Percentiles rank a stretch among this genome's conserved stretches.
Conservation (phyloP, 2,113 vertebrate genomes). For the Anhinga rufa region DNA sequence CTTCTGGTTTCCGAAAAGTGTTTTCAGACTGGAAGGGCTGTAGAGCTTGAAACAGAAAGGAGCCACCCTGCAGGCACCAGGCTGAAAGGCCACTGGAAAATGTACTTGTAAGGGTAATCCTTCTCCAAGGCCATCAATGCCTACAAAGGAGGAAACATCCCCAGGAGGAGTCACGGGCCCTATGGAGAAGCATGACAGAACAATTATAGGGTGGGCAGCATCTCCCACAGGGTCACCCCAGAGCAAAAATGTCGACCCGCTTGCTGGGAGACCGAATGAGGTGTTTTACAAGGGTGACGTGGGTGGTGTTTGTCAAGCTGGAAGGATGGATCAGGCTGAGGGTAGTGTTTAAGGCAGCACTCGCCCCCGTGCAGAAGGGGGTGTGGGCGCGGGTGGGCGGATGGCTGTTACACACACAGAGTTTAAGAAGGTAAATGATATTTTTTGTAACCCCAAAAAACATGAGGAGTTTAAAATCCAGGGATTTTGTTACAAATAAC, state of each 20-base stretch:
- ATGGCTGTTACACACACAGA: background rate
- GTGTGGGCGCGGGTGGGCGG: background rate
- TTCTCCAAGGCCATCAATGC: background rate
- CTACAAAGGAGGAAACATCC: background rate
- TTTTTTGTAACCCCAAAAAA: background rate
- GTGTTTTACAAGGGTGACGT: background rate
- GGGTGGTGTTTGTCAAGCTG: background rate
- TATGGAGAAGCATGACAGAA: accelerated
- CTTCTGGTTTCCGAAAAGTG: background rate
- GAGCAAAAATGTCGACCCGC: background rate
- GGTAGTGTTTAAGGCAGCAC: background rate
- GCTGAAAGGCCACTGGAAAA: background rate
- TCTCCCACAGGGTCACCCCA: background rate
- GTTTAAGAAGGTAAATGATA: background rate
- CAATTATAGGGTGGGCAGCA: background rate
- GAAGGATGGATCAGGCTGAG: background rate
- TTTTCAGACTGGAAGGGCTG: background rate
- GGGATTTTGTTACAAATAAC: background rate
- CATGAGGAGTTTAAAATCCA: background rate
- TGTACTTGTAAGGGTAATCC: background rate
- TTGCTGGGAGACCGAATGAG: background rate
- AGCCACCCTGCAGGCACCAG: background rate
- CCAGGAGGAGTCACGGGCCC: accelerated
- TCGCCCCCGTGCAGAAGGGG: accelerated
- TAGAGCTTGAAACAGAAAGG: background rate